phyloP scores from a whole-genome alignment of 1,140 invertebrate genomes.

The Thaumatotibia leucotreta region DNA sequence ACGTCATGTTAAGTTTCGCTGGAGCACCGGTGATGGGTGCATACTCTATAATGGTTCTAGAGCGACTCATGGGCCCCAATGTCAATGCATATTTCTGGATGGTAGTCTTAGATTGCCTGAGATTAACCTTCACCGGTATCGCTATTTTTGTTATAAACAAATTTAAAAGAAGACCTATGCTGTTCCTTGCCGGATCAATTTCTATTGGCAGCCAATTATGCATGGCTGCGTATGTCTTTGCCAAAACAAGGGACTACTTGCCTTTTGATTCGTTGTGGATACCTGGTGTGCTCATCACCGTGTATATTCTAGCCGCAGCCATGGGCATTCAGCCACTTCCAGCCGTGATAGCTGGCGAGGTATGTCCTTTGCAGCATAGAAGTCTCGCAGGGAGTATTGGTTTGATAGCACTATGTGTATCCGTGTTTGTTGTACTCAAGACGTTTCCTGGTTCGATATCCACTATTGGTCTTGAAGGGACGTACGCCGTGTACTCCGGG shows the following conservation, averaged over 20 bases:
- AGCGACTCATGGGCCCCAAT: conserved; percentile 63
- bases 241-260: conserved; percentile 25
- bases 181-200: conserved; percentile 32
- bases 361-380: conserved; percentile 48
- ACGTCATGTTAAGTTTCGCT: conserved; percentile 40
- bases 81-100: conserved; percentile 79
- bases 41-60: conserved; percentile 80
- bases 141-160: conserved; percentile 51
- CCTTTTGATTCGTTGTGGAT: conserved; percentile 40
- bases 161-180: conserved; percentile 46
- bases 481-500: neutral
- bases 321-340: conserved; percentile 52
- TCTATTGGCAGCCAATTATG: conserved; percentile 29
- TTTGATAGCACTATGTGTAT: conserved; percentile 34
- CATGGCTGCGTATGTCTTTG: conserved; percentile 41
- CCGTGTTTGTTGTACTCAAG: conserved; percentile 37
- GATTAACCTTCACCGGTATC: conserved; percentile 60
- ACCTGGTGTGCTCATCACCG: conserved; percentile 42
- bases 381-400: conserved; percentile 45
- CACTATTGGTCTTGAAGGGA: neutral
- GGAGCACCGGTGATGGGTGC: conserved; percentile 77
- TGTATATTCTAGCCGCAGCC: conserved; percentile 48
- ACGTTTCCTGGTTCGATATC: neutral
- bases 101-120: conserved; percentile 78
- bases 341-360: conserved; percentile 49